These are phyloP conservation scores for Charina bottae DNA, from an alignment of 2,113 vertebrate genomes.

Conservation along the genomic window DNA sequence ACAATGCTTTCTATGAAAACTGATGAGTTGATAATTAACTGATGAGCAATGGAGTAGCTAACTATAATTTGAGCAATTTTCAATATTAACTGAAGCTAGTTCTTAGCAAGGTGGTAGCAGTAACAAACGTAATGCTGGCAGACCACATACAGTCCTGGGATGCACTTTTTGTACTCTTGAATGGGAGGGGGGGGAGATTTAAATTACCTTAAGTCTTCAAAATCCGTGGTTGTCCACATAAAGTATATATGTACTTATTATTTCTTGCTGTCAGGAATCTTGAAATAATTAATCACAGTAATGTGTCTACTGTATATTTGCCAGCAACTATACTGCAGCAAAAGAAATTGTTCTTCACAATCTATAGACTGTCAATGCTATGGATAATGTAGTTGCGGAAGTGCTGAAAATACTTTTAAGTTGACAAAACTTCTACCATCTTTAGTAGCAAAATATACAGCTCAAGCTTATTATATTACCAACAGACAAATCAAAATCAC, in stretches of 20 bases:
- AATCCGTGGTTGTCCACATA: neutral
- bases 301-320: neutral
- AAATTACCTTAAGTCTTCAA: neutral
- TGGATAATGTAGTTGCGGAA: neutral
- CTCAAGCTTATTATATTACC: neutral
- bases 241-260: neutral
- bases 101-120: neutral
- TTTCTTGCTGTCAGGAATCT: neutral
- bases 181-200: neutral
- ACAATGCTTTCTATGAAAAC: slow-evolving; percentile 31
- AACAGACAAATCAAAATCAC: neutral
- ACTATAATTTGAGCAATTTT: slow-evolving; percentile 36
- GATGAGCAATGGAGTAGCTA: slow-evolving; percentile 25
- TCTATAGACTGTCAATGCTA: neutral
- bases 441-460: neutral
- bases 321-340: neutral
- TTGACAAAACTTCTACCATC: neutral
- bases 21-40: slow-evolving; percentile 15
- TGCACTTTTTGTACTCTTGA: neutral
- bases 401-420: neutral
- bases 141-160: neutral
- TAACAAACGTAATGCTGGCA: neutral
- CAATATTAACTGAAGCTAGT: slow-evolving; percentile 46
- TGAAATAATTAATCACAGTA: neutral
- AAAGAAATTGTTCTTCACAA: neutral